Evolutionary conservation across 1,140 invertebrate genomes (phyloP).

Genomic region (Drosophila chauvacae): DNA sequence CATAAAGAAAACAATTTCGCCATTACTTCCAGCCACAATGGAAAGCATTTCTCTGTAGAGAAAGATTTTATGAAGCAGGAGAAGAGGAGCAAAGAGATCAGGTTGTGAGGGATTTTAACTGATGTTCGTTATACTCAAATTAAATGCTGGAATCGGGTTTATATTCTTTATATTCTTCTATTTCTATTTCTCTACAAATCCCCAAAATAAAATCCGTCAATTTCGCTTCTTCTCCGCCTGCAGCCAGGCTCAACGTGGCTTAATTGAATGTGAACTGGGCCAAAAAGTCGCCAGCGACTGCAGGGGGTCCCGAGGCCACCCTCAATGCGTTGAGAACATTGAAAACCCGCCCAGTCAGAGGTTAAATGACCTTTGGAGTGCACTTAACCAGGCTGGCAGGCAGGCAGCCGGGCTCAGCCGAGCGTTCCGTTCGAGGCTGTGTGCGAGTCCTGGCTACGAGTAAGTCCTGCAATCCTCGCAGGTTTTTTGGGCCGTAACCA

Average conservation of each 20-base stretch:
- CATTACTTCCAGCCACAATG: conserved; percentile 9
- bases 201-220: background rate
- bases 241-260: conserved; percentile 25
- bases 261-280: conserved; percentile 53
- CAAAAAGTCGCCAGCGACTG: conserved; percentile 30
- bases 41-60: background rate
- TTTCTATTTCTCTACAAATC: background rate
- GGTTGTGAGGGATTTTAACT: too few relatives aligned
- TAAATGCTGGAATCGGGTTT: background rate
- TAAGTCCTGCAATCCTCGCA: conserved; percentile 42
- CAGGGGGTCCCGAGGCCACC: conserved; percentile 15
- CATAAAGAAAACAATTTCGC: conserved; percentile 16
- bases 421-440: conserved; percentile 44
- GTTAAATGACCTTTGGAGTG: conserved; percentile 53
- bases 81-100: background rate
- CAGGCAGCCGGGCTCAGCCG: conserved; percentile 24
- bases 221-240: conserved; percentile 7
- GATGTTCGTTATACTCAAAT: background rate
- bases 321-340: conserved; percentile 16
- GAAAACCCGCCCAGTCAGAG: conserved; percentile 47
- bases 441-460: conserved; percentile 14
- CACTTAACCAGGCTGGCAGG: conserved; percentile 20
- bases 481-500: conserved; percentile 56
- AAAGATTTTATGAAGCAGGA: background rate
- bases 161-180: too few relatives aligned